Conservation (phyloP, 2,797 vertebrate species). For the Micrastur ruficollis region DNA sequence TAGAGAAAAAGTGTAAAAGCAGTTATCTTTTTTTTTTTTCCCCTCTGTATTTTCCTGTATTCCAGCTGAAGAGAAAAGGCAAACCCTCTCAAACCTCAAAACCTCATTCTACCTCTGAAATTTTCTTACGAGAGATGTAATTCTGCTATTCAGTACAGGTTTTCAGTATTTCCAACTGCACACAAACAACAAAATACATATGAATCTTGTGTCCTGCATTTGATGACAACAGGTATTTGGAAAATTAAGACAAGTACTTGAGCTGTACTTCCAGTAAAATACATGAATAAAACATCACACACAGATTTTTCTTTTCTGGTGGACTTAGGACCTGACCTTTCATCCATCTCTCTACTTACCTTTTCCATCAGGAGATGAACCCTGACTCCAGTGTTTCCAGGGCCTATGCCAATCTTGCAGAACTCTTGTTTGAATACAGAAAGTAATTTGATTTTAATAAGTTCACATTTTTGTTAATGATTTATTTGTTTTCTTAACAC, state of each 20-base stretch:
- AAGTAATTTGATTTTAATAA: neutral
- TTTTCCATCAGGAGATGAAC: neutral
- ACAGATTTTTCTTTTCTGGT: neutral
- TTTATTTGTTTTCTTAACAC: neutral
- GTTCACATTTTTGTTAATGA: neutral
- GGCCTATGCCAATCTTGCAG: neutral
- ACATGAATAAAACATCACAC: neutral
- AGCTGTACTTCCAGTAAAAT: neutral
- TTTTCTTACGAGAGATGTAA: neutral
- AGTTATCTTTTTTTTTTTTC: neutral
- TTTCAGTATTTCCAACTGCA: neutral
- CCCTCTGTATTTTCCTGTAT: neutral
- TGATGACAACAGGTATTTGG: neutral
- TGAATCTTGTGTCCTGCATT: neutral
- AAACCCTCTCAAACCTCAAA: neutral
- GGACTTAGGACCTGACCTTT: neutral
- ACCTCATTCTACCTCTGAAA: neutral
- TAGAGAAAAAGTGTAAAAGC: neutral
- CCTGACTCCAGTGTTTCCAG: neutral
- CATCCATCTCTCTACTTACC: neutral
- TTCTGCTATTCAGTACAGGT: neutral
- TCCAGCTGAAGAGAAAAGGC: neutral
- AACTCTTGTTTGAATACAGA: neutral
- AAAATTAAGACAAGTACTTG: neutral
- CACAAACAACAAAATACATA: neutral